Base-by-base conservation (phyloP, 1,140 invertebrate species). In the Eriocheir sinensis region DNA sequence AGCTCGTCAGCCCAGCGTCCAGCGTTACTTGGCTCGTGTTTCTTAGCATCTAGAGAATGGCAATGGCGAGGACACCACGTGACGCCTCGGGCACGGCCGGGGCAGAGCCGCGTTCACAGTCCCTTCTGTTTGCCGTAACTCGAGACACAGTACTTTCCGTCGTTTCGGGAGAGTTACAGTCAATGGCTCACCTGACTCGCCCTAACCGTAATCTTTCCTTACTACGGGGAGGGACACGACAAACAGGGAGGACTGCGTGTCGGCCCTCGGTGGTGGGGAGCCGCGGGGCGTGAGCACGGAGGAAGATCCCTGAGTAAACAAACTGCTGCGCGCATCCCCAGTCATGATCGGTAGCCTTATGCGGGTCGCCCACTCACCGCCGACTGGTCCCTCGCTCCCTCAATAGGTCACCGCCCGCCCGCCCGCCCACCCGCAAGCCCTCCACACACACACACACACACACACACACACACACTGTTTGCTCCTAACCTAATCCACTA, bases 221-320 rank as follows among this genome's bases (percentile, higher is more conserved):
- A n/a, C n/a, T n/a, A n/a, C n/a, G n/a, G n/a, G n/a, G 83, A 36
- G 44, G 83, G 3, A 80, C 27, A 6, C 4, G 79, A 4, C 32
- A 40, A 4, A 32, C 0, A 83, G 21, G 30, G 32, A 30, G 81
- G 9, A n/a, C 15, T 30, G 81, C 81, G 17, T 12, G 81, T 83
- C 8, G 44, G 40, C 41, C n/a, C 72, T 41, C 32, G n/a, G 36
- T 48, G 32, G 44, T 40, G 41, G 41, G 88, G 41, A 91, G 89
- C 88, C 83, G 89, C 80, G 89, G 89, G 72, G 60, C 93, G 41
- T 83, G 88, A 94, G 88, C 93, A 85, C 89, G 53, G 80, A 94
- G 34, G 93, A 94, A 79, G 93, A 94, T 91, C 93, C 93, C 93
- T 94, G 93, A 94, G 93, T 94, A 83, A 85, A 93, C 83, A 86